Base-by-base conservation (phyloP, 2,888 invertebrate genomes). In the Brachypterus glaber region DNA sequence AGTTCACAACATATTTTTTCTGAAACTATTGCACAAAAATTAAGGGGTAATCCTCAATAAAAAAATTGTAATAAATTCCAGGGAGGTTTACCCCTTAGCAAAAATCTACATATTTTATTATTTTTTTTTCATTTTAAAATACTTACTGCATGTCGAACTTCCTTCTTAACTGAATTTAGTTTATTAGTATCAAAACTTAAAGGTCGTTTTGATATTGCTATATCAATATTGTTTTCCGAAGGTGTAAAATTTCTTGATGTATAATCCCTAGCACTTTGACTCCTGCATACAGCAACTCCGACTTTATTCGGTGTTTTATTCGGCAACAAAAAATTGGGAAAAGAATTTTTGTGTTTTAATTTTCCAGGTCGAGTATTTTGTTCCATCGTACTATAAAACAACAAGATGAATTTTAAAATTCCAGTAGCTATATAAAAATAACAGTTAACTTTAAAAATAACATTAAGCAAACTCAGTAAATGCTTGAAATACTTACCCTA, bases 291-390 rank as follows among this genome's bases (percentile, higher is more conserved):
- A 18, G 57, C 56, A 33, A 63, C 56, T 36, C 66, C 65, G 27
- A 66, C 63, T 50, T 63, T 64, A 51, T 66, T 66, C n/a, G 64
- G 62, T 18, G 55, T 56, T 47, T 58, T 63, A 41, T 54, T 59
- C 18, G 63, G 62, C 41, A 64, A 49, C 37, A 64, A 47, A 35
- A 62, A 58, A 50, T 58, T 62, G 33, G 55, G 51, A 33, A 61
- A 52, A 11, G 57, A 54, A 41, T 62, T 59, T 47, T 60, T 62
- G 44, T 54, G 59, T 44, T 53, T 58, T 16, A 41, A 41, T 52
- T 62, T 63, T 3, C 39, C 42, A 26, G 44, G 41, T 31, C 53
- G 54, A 48, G 45, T 49, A 38, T 48, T 51, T 17, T 57, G 51
- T 49, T 61, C 61, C 54, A 58, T 63, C 45, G 40, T 46, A 40